These are phyloP conservation scores for Drosophila tanythrix DNA, from an alignment of 2,888 invertebrate genomes.

Conservation along the genomic window DNA sequence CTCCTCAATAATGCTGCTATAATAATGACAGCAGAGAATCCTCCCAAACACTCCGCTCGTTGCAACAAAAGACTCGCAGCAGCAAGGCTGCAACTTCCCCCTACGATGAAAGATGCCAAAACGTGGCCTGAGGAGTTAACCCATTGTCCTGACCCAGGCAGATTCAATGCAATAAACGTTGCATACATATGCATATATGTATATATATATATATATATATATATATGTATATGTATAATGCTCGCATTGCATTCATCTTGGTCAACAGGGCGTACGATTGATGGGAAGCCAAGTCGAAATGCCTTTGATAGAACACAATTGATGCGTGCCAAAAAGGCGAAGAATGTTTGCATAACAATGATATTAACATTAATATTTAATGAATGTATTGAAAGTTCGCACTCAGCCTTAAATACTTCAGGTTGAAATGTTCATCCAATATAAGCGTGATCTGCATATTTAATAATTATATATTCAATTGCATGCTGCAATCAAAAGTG, in stretches of 20 bases:
- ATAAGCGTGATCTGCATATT: not conserved
- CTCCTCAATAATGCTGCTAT: conserved; percentile 58
- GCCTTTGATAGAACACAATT: not conserved
- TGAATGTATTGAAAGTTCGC: not conserved
- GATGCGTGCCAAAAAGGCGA: not conserved
- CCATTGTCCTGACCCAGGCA: not conserved
- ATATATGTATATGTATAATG: conserved; percentile 19
- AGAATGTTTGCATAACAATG: not conserved
- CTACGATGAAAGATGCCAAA: conserved; percentile 2
- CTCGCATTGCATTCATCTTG: conserved; percentile 42
- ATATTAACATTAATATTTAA: not conserved
- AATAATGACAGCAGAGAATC: conserved; percentile 39
- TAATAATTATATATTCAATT: not conserved
- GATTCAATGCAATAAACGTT: not conserved
- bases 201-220: not conserved
- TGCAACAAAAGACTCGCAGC: conserved; percentile 22
- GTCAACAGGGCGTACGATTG: conserved; percentile 73
- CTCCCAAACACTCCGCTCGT: conserved; percentile 18
- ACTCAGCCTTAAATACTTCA: not conserved
- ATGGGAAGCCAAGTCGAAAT: conserved; percentile 25
- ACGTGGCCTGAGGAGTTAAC: conserved; percentile 1
- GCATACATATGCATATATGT: not conserved
- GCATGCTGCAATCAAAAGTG: not conserved
- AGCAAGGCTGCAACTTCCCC: conserved; percentile 20
- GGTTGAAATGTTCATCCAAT: not conserved